These are phyloP conservation scores for Heliconius ismenius DNA, from an alignment of 2,888 invertebrate genomes.

Conservation along the genomic window DNA sequence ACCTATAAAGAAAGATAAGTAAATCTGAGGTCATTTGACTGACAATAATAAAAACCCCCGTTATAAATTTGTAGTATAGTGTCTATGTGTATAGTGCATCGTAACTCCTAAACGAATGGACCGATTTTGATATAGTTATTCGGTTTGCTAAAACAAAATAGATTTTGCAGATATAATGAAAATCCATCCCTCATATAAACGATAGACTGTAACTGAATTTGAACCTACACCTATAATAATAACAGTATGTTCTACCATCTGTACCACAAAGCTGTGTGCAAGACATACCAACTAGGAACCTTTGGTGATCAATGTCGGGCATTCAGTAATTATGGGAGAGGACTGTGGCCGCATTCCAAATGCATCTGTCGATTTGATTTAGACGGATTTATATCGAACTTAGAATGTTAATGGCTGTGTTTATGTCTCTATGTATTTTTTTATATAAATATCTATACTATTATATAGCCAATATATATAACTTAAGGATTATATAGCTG, in stretches of 20 bases:
- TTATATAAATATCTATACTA: too few species aligned
- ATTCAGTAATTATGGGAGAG: conserved; percentile 26
- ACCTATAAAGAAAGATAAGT: not conserved
- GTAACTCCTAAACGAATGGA: too few species aligned
- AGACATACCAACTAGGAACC: not conserved
- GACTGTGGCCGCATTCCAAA: conserved; percentile 22
- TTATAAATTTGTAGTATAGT: too few species aligned
- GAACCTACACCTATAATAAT: not conserved
- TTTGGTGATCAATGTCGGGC: conserved; percentile 19
- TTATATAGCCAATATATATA: too few species aligned
- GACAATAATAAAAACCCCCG: not conserved
- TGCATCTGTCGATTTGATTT: conserved; percentile 12
- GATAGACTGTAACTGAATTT: not conserved
- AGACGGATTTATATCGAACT: conserved; percentile 7
- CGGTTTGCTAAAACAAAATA: not conserved
- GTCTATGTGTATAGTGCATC: too few species aligned
- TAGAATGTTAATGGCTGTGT: not conserved
- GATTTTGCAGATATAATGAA: not conserved
- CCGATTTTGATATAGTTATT: too few species aligned
- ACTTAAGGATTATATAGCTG: too few species aligned
- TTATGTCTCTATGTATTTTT: not conserved
- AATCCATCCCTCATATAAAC: not conserved
- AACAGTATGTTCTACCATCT: not conserved
- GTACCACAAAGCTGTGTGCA: not conserved
- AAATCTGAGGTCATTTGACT: not conserved